Evolutionary conservation across 1,140 invertebrate genomes (phyloP), one percentile per base, ranked within the genome.

Genomic region (Drosophila sturtevanti): DNA sequence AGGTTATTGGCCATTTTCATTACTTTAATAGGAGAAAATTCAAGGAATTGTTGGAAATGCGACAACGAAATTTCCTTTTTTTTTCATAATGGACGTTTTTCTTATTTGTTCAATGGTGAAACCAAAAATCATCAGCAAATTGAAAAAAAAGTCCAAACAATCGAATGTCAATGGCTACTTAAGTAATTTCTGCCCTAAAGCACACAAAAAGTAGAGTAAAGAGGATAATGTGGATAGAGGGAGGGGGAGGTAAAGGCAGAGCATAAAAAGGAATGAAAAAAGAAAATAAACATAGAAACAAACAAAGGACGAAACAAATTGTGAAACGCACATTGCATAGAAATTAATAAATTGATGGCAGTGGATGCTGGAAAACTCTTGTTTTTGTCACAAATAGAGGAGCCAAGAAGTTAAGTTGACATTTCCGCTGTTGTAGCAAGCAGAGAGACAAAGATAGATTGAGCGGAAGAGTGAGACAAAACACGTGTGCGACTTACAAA

Each of bases 71-170:
- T 48, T 48, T 21, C 2, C 9, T 21, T 9, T 21, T 2, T 9
- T 10, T 21, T 48, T 21, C 9, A 21, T 48, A 48, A 48, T 48
- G 21, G 41, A 48, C 41, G 12, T 9, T 44, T 44, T 18, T 1
- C n/a, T 14, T 44, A 44, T 44, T 44, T 44, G 41, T 44, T 21
- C 9, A 9, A 48, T 4, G 41, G 16, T 2, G 70, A 60, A 66
- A 87, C 79, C 78, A 87, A 79, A 89, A 48, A 48, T 48, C 41
- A 82, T 87, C 82, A 87, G 67, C 84, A 89, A 89, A 87, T 82
- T 81, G 84, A 81, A 87, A 69, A 63, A 70, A 77, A 89, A 82
- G 84, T 73, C 56, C 75, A 79, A 82, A 87, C 72, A 89, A 82
- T 79, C 79, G 79, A 86, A 81, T 44, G 59, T 64, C 77, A 77